A percentile compares a stretch with the other conserved stretches of the same genome.
Conservation (phyloP, 1,140 invertebrate species). For the Thaumetopoea pityocampa region DNA sequence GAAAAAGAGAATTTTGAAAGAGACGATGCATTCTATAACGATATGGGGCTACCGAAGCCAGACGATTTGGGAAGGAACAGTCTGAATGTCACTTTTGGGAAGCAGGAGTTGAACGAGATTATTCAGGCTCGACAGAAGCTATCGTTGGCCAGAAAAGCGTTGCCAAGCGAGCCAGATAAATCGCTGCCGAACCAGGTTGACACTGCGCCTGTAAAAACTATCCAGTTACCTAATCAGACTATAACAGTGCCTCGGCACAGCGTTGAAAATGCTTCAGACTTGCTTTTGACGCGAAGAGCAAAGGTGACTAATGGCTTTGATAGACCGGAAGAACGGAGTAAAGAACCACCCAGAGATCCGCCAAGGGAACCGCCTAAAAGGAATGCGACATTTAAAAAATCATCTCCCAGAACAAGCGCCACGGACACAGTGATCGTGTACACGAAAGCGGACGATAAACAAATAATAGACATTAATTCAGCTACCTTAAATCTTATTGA, state of each 20-base stretch:
- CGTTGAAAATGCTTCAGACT: constrained; percentile 61
- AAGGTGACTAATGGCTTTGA: constrained; percentile 38
- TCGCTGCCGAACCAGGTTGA: constrained; percentile 37
- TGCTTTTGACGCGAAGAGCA: constrained; percentile 53
- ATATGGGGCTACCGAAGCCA: constrained; percentile 46
- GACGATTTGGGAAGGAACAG: constrained; percentile 50
- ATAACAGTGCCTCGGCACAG: constrained; percentile 59
- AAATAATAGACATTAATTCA: constrained; percentile 66
- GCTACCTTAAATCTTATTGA: constrained; percentile 60
- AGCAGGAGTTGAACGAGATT: constrained; percentile 68
- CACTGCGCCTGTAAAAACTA: constrained; percentile 46
- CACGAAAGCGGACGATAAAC: constrained; percentile 49
- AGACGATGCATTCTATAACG: constrained; percentile 63
- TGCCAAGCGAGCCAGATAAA: constrained; percentile 51
- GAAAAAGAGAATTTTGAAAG: constrained; percentile 67
- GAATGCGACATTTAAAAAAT: constrained; percentile 67
- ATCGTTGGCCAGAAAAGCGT: constrained; percentile 54
- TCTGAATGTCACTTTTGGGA: constrained; percentile 62
- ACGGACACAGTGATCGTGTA: constrained; percentile 60
- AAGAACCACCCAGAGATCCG: constrained; percentile 59
- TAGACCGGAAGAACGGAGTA: constrained; percentile 36
- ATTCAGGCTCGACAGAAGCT: constrained; percentile 65
- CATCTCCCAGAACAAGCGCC: constrained; percentile 41
- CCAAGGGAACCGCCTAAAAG: constrained; percentile 61
- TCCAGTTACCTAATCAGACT: constrained; percentile 61